These are phyloP conservation scores for Megathymus violae DNA, from an alignment of 1,140 invertebrate species.

Conservation along the genomic window DNA sequence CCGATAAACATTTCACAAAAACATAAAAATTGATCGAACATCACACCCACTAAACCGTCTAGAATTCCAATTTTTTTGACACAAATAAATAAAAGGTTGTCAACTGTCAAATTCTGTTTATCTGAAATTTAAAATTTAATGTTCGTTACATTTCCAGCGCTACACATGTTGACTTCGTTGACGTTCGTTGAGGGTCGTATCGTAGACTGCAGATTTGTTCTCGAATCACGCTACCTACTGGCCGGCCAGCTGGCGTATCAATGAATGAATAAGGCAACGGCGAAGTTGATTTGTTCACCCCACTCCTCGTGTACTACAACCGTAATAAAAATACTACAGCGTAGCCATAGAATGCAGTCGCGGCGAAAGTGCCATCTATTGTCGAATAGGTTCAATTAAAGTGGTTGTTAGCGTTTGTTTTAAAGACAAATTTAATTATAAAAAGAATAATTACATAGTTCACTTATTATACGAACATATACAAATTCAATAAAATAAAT, in stretches of 20 bases:
- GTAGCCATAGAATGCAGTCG: slow-evolving; percentile 12
- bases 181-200: slow-evolving; percentile 42
- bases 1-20: slow-evolving; percentile 63
- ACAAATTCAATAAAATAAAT: too few species aligned
- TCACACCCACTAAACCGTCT: slow-evolving; percentile 21
- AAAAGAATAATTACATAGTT: too few species aligned
- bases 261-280: slow-evolving; percentile 68
- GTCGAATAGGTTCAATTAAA: slow-evolving; percentile 40
- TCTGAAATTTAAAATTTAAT: slow-evolving; percentile 72
- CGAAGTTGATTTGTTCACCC: slow-evolving; percentile 56
- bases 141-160: slow-evolving; percentile 72
- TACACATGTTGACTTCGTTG: slow-evolving; percentile 50
- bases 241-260: slow-evolving; percentile 57
- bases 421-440: too few species aligned
- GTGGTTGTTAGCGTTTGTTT: too few species aligned
- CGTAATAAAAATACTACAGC: slow-evolving; percentile 38
- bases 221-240: slow-evolving; percentile 39
- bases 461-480: too few species aligned
- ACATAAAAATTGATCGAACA: slow-evolving; percentile 22
- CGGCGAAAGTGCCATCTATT: slow-evolving; percentile 49
- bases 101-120: slow-evolving; percentile 66
- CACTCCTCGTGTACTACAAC: slow-evolving; percentile 58
- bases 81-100: slow-evolving; percentile 40
- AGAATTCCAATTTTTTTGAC: not conserved
- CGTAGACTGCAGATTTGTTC: slow-evolving; percentile 24